Base-by-base conservation (phyloP, 2,797 vertebrate genomes). In the Cetoscarus ocellatus region DNA sequence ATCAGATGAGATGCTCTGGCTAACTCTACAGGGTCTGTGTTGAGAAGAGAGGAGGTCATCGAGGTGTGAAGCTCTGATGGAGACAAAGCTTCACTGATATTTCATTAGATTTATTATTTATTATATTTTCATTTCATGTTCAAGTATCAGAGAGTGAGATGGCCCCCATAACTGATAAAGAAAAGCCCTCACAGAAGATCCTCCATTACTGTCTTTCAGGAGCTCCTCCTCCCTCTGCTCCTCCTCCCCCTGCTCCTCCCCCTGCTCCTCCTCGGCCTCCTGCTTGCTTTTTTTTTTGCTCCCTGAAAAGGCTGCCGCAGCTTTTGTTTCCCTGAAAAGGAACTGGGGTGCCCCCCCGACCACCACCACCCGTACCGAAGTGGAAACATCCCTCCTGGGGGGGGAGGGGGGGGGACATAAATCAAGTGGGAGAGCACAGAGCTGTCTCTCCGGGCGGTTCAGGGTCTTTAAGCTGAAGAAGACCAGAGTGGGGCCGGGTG, bases 401-500 rank as follows among this genome's bases (percentile, higher is more conserved):
- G 94, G 89, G 93, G 91, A 93, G 92, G 86, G 52, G 64, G 1
- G 40, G 47, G 49, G 91, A 94, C 95, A 96, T 97, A 96, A 97
- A 98, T 97, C 96, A 97, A 94, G 94, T 94, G 81, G 83, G 91
- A 40, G 95, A 96, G 88, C 92, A 89, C 92, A 86, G 91, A 91
- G 93, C 91, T 93, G 83, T 90, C 92, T 90, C 89, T 93, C 82
- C 10, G 85, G 68, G 62, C 52, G 45, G 19, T 45, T 65, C 64
- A 72, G 56, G 63, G 68, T 75, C 73, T 89, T 89, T 75, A 69
- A 77, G 65, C 78, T 91, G 90, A 91, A 87, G 84, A 82, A 88
- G 86, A 84, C 74, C 89, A 92, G 90, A 90, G 76, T 61, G 7
- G 62, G 66, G 34, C 53, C 13, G 5, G 48, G 14, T 51, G 67